Evolutionary conservation across 92 coral and sea anemone species (phyloP).

Genomic region (Heliopora coerulea): DNA sequence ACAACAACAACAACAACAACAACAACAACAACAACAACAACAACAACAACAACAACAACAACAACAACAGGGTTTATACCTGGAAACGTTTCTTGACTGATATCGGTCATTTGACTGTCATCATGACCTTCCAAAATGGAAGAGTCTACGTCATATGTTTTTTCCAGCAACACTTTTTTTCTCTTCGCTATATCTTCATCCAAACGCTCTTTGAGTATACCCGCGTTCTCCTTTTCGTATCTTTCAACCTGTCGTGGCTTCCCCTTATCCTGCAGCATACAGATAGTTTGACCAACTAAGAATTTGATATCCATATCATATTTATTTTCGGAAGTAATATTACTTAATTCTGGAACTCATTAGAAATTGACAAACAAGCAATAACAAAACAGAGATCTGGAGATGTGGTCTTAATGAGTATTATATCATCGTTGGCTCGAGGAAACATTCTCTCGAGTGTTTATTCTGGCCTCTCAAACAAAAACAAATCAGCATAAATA

Average conservation of each 20-base stretch:
- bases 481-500: too few relatives aligned
- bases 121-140: conserved; percentile 45
- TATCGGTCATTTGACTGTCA: conserved; percentile 96
- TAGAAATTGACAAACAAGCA: too few relatives aligned
- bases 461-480: too few relatives aligned
- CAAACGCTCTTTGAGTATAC: conserved; percentile 40
- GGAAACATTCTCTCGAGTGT: too few relatives aligned
- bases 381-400: too few relatives aligned
- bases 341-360: too few relatives aligned
- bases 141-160: conserved; percentile 21
- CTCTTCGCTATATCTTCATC: conserved; percentile 25
- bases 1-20: not conserved
- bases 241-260: conserved; percentile 66
- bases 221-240: conserved; percentile 49
- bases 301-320: too few relatives aligned
- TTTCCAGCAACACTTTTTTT: conserved; percentile 21
- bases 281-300: too few relatives aligned
- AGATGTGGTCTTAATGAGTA: too few relatives aligned
- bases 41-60: not conserved
- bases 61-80: conserved; percentile 50
- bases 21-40: not conserved
- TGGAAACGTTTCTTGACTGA: conserved; percentile 84
- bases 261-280: conserved; percentile 52
- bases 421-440: too few relatives aligned
- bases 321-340: too few relatives aligned